Conservation (phyloP, 2,113 vertebrate species). For the Balaeniceps rex region DNA sequence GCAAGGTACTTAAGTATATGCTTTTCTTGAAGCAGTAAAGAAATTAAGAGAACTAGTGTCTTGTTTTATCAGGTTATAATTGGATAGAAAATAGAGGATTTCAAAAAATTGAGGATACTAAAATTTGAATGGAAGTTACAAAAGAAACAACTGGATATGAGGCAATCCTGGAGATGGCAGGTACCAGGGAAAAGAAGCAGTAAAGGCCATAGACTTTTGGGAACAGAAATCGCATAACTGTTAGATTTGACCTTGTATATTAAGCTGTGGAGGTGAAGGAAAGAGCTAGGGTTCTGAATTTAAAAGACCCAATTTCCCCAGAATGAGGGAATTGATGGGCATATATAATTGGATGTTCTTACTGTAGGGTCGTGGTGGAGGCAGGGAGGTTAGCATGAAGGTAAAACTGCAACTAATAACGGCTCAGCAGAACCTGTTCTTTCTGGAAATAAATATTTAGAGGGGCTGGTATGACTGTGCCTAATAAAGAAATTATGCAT, state of each 20-base stretch:
- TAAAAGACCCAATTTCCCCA: slow-evolving; percentile 15
- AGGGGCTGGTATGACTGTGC: background rate
- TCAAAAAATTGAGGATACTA: background rate
- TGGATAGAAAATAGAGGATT: background rate
- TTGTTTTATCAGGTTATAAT: background rate
- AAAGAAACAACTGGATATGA: background rate
- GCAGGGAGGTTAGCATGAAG: background rate
- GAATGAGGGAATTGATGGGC: slow-evolving; percentile 7
- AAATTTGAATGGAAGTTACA: background rate
- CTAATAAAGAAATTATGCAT: background rate
- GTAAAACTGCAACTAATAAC: background rate
- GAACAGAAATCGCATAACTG: background rate
- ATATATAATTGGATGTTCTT: slow-evolving; percentile 46
- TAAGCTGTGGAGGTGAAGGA: slow-evolving; percentile 17
- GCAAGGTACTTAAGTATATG: background rate
- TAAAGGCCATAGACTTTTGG: background rate
- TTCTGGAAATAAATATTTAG: slow-evolving; percentile 35
- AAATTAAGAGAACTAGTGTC: background rate
- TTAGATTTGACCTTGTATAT: slow-evolving; percentile 20
- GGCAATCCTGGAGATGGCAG: background rate
- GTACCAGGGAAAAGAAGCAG: background rate
- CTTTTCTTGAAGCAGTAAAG: background rate
- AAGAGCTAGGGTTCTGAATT: slow-evolving; percentile 10
- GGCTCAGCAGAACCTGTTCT: background rate
- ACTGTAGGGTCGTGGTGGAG: background rate